Base-by-base conservation (phyloP, 1,140 invertebrate genomes). In the Metopolophium dirhodum region DNA sequence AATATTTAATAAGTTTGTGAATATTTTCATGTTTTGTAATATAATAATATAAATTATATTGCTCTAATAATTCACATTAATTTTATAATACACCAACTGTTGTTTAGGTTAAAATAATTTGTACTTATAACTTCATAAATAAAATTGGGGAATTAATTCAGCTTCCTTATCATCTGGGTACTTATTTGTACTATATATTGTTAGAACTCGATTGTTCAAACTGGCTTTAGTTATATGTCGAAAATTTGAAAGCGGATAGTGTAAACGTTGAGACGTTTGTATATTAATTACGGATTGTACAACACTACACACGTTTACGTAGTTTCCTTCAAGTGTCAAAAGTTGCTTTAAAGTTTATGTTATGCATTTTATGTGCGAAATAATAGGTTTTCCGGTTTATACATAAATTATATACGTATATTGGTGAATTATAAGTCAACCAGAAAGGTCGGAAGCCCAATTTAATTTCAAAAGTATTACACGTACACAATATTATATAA, bases 291-390 rank as follows among this genome's bases (percentile, higher is more conserved):
- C 30, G n/a, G 30, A 77, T 77, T n/a, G 30, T 20, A 77, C n/a
- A 77, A 77, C 6, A 77, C 14, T 77, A 77, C 1, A 77, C 61
- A 77, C 61, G n/a, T 77, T 77, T 77, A n/a, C n/a, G 30, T 77
- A 77, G 61, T 77, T 77, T 77, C 61, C 30, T n/a, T 77, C 14
- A 77, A 77, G 14, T 77, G 61, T 77, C 61, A 77, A 77, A n/a
- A 77, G 61, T 77, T n/a, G n/a, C 30, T 77, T 77, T 77, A 77
- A 77, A 77, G 61, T 77, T 77, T n/a, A n/a, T n/a, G 30, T 68
- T 68, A n/a, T 14, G 51, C 51, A 51, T 54, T 54, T 54, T 54
- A n/a, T 77, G 61, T n/a, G 14, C n/a, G 20, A 77, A n/a, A 77
- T 77, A 77, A 77, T n/a, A 77, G 61, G 4, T 77, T 77, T 77